Evolutionary conservation across 1,140 invertebrate species (phyloP), one percentile per base, ranked within the genome.

Genomic region (Drosophila subpulchrella): DNA sequence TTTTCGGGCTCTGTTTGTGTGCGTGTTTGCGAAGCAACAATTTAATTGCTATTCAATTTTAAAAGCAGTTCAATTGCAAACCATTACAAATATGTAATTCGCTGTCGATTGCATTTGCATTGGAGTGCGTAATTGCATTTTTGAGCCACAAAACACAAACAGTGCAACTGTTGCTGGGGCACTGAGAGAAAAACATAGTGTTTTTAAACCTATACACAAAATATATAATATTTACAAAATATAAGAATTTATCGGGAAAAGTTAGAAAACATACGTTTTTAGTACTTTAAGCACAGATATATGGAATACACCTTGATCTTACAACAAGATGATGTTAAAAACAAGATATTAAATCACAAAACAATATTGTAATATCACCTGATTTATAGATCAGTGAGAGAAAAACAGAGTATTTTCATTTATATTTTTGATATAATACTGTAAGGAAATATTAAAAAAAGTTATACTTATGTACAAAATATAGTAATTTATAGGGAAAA

Each of bases 61-160:
- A 76, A 86, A 83, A 88, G 78, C 83, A 73, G 83, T 86, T 88
- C 83, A 86, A 88, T 86, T 86, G 72, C 79, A 83, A 68, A 61
- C 75, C 70, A 83, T 72, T 76, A 66, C 79, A 89, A 83, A 88
- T 79, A 77, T 76, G 56, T 77, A 70, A 89, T 89, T 88, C 83
- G 60, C 42, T 66, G 73, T 67, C 63, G 70, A 77, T 84, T 88
- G 75, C 75, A 57, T 77, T 89, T 80, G 62, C 70, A 81, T 70
- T 67, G 82, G 51, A 24, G 56, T 60, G 70, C 57, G 56, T 82
- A 86, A 88, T 88, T 86, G 76, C 60, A 86, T 86, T 82, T 86
- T 78, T 82, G 48, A 67, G 61, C 53, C 66, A 13, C 75, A 51
- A 53, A 20, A 44, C 41, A 39, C 15, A 44, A 50, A 15, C 30